Evolutionary conservation across 2,113 vertebrate species (phyloP).

Genomic region (Cheilinus undulatus): DNA sequence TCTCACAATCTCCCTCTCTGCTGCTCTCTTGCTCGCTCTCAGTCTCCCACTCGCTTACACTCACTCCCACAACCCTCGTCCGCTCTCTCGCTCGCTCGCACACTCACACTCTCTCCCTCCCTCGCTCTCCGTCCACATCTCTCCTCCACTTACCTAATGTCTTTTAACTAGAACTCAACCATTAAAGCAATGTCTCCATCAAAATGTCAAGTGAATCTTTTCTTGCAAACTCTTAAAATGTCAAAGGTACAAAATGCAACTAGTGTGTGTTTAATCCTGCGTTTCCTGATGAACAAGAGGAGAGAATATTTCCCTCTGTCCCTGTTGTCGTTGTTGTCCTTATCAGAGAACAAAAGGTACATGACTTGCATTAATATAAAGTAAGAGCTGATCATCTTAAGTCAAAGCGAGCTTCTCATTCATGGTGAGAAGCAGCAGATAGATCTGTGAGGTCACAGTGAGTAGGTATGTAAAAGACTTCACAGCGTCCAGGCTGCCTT

Average conservation of each 20-base stretch:
- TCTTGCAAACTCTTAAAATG: conserved; percentile 46
- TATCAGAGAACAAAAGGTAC: neutral
- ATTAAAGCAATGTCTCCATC: conserved; percentile 2
- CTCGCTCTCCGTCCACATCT: conserved; percentile 16
- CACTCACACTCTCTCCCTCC: conserved; percentile 22
- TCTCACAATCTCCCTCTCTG: conserved; percentile 42
- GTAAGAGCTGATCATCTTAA: neutral
- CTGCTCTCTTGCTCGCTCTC: conserved; percentile 49
- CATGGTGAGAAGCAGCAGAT: conserved; percentile 2
- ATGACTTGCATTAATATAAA: neutral
- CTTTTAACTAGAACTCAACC: conserved; percentile 26
- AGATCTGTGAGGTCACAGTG: conserved; percentile 18
- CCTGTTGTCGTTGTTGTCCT: neutral
- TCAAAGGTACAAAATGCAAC: conserved; percentile 18
- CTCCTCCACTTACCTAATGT: conserved; percentile 42
- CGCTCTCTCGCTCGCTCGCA: conserved; percentile 9
- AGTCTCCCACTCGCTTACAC: conserved; percentile 66
- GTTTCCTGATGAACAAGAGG: neutral
- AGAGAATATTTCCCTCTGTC: neutral
- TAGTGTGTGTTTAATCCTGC: neutral
- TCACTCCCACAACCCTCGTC: conserved; percentile 58
- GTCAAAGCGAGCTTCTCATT: conserved; percentile 9
- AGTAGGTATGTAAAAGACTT: conserved; percentile 33
- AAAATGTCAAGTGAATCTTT: conserved; percentile 46
- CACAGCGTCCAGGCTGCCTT: conserved; percentile 29